phyloP scores from a whole-genome alignment of 2,113 vertebrate species.

The Hiodon alosoides region DNA sequence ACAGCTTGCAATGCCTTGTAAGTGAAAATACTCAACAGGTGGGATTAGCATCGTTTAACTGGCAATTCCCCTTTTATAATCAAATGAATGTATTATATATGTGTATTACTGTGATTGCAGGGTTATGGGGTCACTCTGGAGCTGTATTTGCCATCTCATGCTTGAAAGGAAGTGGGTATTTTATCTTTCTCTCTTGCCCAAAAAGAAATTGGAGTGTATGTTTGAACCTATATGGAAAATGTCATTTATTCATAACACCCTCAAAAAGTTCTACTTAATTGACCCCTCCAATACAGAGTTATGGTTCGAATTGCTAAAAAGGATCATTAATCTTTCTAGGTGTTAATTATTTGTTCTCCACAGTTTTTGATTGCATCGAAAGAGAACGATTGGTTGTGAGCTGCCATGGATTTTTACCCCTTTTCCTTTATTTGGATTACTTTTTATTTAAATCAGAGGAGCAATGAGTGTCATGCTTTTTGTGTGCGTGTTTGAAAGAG shows the following conservation, averaged over 20 bases:
- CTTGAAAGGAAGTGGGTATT: background rate
- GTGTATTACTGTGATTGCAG: too few species aligned
- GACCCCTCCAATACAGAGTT: background rate
- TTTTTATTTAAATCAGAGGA: conserved; percentile 56
- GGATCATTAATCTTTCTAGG: conserved; percentile 62
- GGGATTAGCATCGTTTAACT: too few species aligned
- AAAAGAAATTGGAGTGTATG: background rate
- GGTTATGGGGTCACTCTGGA: background rate
- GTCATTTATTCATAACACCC: background rate
- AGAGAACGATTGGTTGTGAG: conserved; percentile 62
- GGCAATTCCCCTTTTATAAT: too few species aligned
- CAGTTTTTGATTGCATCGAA: conserved; percentile 56
- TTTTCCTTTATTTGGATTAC: conserved; percentile 44
- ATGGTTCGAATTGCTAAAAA: conserved; percentile 30
- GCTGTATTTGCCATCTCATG: background rate
- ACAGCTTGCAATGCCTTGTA: too few species aligned
- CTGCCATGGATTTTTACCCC: conserved; percentile 59
- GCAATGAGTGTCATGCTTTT: conserved; percentile 58
- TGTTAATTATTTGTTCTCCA: conserved; percentile 61
- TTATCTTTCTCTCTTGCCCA: background rate
- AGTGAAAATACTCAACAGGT: too few species aligned
- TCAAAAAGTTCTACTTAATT: background rate
- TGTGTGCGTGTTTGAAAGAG: background rate
- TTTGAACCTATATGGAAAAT: background rate
- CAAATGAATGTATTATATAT: too few species aligned